A percentile compares a stretch with the other conserved stretches of the same genome.
Conservation (phyloP, 2,888 invertebrate species). For the Morinoia aosen region DNA sequence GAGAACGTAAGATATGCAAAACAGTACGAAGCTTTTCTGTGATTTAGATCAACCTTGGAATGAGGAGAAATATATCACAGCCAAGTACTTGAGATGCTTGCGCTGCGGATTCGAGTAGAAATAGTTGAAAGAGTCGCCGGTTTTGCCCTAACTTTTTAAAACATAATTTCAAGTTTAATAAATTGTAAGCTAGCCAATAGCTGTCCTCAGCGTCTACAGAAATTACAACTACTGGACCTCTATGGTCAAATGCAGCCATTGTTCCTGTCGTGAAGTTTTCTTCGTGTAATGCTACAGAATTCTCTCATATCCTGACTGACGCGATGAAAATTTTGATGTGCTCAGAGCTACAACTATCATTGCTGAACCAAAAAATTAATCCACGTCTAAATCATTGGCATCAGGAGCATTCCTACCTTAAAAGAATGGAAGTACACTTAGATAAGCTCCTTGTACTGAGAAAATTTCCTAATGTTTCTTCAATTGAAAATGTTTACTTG, state of each 20-base stretch:
- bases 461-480: too few species aligned
- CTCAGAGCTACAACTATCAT: neutral
- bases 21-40: neutral
- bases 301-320: neutral
- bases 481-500: too few species aligned
- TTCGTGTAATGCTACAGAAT: neutral
- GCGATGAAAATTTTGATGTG: neutral
- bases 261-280: neutral
- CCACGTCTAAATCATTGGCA: too few species aligned
- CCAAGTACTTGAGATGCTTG: neutral
- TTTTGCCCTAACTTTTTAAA: neutral
- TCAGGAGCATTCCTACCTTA: too few species aligned
- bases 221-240: neutral
- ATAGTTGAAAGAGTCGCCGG: neutral
- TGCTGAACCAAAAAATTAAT: too few species aligned
- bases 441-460: too few species aligned
- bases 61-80: neutral
- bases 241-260: neutral
- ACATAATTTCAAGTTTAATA: neutral
- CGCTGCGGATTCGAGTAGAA: neutral
- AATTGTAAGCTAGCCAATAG: neutral
- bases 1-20: conserved; percentile 44
- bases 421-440: too few species aligned
- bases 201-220: neutral
- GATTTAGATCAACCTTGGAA: neutral